Conservation (phyloP, 2,113 vertebrate genomes). For the Vidua chalybeata region DNA sequence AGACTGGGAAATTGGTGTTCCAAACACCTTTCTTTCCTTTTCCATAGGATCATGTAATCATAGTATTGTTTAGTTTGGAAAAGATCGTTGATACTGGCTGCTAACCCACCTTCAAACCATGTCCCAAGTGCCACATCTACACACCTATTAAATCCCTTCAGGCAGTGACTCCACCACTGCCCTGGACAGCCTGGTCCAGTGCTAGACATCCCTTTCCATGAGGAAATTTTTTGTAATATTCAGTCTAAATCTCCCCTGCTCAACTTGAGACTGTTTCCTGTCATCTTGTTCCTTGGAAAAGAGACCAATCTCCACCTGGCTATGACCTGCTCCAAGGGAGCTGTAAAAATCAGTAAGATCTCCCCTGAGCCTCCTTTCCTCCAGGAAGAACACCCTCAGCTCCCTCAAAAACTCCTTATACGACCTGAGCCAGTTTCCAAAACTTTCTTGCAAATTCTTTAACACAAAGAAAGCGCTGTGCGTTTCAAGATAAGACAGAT, state of each 20-base stretch:
- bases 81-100: accelerated
- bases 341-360: background rate
- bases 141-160: background rate
- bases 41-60: background rate
- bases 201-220: background rate
- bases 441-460: background rate
- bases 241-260: background rate
- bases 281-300: background rate
- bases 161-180: background rate
- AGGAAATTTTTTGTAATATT: background rate
- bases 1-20: background rate
- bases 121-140: background rate
- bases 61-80: background rate
- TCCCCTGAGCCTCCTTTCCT: background rate
- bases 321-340: background rate
- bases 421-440: background rate
- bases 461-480: background rate
- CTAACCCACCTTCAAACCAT: background rate
- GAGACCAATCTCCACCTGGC: background rate
- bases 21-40: background rate
- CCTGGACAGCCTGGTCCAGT: background rate
- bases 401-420: background rate
- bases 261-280: background rate
- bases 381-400: background rate
- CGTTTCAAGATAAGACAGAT: background rate